phyloP scores from a whole-genome alignment of 1,140 invertebrate species.

The Heliconius nattereri region DNA sequence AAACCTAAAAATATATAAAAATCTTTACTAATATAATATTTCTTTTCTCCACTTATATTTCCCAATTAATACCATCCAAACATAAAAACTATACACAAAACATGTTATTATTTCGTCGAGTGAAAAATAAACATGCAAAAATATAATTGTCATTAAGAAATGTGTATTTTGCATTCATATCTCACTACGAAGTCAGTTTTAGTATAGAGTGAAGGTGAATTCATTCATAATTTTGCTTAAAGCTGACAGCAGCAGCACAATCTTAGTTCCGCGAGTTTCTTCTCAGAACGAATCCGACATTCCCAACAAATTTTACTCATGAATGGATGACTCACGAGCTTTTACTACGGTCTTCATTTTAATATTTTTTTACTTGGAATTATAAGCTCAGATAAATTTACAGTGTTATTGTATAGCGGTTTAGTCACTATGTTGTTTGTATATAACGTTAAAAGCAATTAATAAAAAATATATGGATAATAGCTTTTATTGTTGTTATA shows the following conservation, averaged over 20 bases:
- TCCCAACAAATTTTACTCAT: slow-evolving; percentile 49
- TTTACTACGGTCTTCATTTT: slow-evolving; percentile 38
- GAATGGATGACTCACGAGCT: slow-evolving; percentile 51
- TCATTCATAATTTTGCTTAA: not conserved
- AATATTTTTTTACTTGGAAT: slow-evolving; percentile 20
- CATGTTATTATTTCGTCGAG: too few species aligned
- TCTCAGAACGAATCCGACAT: slow-evolving; percentile 57
- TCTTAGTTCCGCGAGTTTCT: slow-evolving; percentile 51
- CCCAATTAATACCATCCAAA: too few species aligned
- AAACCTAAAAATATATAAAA: too few species aligned
- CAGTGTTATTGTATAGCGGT: not conserved
- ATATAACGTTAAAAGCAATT: not conserved
- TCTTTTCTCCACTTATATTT: too few species aligned
- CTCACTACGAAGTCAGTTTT: not conserved
- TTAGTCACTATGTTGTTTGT: not conserved
- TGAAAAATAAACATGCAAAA: too few species aligned
- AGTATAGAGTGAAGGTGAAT: not conserved
- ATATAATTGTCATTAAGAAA: too few species aligned
- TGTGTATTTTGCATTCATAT: not conserved
- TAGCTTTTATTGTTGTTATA: too few species aligned
- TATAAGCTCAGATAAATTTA: not conserved
- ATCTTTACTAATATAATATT: too few species aligned
- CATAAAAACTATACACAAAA: too few species aligned
- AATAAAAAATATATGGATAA: not conserved
- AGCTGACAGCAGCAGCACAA: slow-evolving; percentile 38